Conservation (phyloP, 2,888 invertebrate genomes). For the Stenotaenia linearis region DNA sequence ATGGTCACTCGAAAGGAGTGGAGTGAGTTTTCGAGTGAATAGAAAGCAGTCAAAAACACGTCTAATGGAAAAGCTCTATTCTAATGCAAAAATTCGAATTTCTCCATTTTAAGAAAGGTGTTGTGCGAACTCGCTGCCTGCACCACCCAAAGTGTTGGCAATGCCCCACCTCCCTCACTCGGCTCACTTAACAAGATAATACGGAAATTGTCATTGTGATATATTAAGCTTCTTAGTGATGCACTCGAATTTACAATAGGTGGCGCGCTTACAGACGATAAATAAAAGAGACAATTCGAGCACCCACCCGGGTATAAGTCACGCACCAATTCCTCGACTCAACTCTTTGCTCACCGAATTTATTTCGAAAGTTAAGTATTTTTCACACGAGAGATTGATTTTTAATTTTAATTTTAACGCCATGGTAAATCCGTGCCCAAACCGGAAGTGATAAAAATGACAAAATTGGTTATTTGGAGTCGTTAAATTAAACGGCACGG, state of each 20-base stretch:
- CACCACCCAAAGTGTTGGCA: neutral
- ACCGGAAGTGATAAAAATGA: too few relatives aligned
- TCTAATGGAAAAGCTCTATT: conserved; percentile 7
- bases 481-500: too few relatives aligned
- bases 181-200: neutral
- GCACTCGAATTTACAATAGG: neutral
- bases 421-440: too few relatives aligned
- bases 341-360: too few relatives aligned
- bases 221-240: neutral
- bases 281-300: neutral
- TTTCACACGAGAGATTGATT: too few relatives aligned
- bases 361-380: too few relatives aligned
- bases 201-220: conserved; percentile 8
- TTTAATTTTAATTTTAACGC: too few relatives aligned
- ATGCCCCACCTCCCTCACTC: neutral
- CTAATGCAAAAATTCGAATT: neutral
- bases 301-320: conserved; percentile 4
- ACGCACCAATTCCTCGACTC: neutral
- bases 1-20: conserved; percentile 2
- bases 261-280: neutral
- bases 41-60: neutral
- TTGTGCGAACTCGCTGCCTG: neutral
- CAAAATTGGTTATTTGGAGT: too few relatives aligned
- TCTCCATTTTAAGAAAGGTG: neutral
- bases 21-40: neutral